Evolutionary conservation across 92 coral and sea anemone species (phyloP), one percentile per base, ranked within the genome.

Genomic region (Paragorgia papillata): DNA sequence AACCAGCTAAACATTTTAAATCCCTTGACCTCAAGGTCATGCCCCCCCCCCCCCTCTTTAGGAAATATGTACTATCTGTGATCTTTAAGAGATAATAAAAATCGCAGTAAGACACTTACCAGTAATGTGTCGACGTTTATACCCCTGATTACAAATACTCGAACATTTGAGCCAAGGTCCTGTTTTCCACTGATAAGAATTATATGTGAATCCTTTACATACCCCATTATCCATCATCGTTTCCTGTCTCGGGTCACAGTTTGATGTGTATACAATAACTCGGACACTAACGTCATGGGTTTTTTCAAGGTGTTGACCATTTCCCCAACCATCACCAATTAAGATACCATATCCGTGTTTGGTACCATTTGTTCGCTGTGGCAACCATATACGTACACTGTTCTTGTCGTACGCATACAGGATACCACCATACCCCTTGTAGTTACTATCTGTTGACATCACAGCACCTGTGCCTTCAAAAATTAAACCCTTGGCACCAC

Each of bases 401-500:
- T 90, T 90, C 24, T 90, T 76, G 60, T 94, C 82, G 80, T 88
- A 94, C 9, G 95, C 98, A 85, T 80, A 94, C 33, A 88, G 80
- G 41, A 88, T 83, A 41, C 98, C 98, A 9, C 98, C 98, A 61
- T 94, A 94, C 0, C 90, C 92, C 64, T 84, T 83, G 31, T 8
- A 34, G 53, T 89, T 88, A 34, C 80, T 73, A 40, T 94, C 98
- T 5, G 84, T 96, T 15, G 97, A 82, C 83, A 86, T 90, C 0
- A 84, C 81, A 0, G 92, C 87, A 53, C 98, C 98, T 46, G 89
- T 92, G 28, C 85, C 98, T 54, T 90, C 96, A 77, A 94, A 94
- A 20, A 91, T 77, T 53, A 81, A 87, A 19, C 80, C 87, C 22
- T 76, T 50, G 51, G 86, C 86, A 73, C 67, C 89, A 44, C 91